These are phyloP conservation scores for Oreochromis grahami DNA, from an alignment of 2,797 vertebrate genomes.

Conservation along the genomic window DNA sequence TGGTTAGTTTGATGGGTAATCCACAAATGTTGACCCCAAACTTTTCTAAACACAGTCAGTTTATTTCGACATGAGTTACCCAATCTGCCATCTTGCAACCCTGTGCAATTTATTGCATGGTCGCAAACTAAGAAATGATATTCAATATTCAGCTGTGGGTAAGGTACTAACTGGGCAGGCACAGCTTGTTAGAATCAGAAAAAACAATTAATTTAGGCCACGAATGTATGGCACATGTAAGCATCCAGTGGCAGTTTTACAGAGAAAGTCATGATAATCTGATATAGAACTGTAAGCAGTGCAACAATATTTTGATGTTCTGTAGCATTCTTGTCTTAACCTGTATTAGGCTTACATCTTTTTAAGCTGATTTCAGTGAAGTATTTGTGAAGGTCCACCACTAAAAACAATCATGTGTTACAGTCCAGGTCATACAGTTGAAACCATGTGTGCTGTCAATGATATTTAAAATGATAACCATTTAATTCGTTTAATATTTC, in stretches of 20 bases:
- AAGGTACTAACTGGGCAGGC: neutral
- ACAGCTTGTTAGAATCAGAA: neutral
- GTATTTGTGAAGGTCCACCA: neutral
- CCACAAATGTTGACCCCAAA: neutral
- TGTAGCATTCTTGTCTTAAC: neutral
- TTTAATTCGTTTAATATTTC: neutral
- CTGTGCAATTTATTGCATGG: neutral
- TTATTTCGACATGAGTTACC: neutral
- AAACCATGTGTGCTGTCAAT: neutral
- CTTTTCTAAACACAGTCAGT: neutral
- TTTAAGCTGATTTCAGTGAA: neutral
- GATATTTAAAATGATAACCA: neutral
- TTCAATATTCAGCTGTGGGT: neutral
- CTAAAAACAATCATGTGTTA: accelerated
- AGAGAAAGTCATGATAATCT: neutral
- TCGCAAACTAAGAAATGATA: neutral
- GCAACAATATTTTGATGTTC: neutral
- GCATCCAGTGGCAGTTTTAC: neutral
- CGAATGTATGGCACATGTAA: neutral
- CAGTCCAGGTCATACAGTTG: neutral
- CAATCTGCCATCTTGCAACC: neutral
- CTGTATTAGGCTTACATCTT: neutral
- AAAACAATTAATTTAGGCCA: neutral
- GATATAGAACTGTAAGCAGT: neutral
- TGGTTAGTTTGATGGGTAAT: neutral